Evolutionary conservation across 2,888 invertebrate genomes (phyloP).

Genomic region (Polydrusus cervinus): DNA sequence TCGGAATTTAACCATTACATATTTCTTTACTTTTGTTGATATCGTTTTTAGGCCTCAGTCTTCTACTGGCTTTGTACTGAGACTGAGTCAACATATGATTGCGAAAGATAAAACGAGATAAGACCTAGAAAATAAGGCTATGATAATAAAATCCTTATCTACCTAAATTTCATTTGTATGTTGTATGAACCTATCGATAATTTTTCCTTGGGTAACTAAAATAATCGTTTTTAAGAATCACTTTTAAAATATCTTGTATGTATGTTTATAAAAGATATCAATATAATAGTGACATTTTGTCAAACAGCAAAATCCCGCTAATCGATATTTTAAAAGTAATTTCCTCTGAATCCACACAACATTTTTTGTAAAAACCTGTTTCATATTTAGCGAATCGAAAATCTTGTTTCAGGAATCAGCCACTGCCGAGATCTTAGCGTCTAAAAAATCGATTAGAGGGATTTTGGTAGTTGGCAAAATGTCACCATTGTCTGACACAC

Average conservation of each 20-base stretch:
- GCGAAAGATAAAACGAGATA: constrained; percentile 58
- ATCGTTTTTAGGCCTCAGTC: constrained; percentile 12
- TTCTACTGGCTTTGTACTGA: constrained; percentile 53
- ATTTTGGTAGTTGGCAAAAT: too few species aligned
- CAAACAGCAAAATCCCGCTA: too few species aligned
- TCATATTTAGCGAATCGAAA: too few species aligned
- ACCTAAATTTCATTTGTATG: constrained; percentile 15
- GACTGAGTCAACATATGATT: constrained; percentile 60
- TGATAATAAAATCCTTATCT: constrained; percentile 35
- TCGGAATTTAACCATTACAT: constrained; percentile 25
- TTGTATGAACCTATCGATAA: constrained; percentile 15
- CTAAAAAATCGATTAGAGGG: too few species aligned
- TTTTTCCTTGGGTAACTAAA: constrained; percentile 18
- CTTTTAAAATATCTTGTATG: background rate
- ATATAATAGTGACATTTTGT: too few species aligned
- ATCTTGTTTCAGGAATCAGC: too few species aligned
- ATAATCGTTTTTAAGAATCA: background rate
- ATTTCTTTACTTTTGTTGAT: constrained; percentile 12
- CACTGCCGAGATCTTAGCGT: too few species aligned
- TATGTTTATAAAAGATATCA: too few species aligned
- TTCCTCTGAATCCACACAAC: too few species aligned
- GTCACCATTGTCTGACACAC: too few species aligned
- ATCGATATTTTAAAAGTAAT: too few species aligned
- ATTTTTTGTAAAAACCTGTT: too few species aligned
- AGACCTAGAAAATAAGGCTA: constrained; percentile 45